Conservation (phyloP, 2,113 vertebrate genomes). For the Capricornis sumatraensis region DNA sequence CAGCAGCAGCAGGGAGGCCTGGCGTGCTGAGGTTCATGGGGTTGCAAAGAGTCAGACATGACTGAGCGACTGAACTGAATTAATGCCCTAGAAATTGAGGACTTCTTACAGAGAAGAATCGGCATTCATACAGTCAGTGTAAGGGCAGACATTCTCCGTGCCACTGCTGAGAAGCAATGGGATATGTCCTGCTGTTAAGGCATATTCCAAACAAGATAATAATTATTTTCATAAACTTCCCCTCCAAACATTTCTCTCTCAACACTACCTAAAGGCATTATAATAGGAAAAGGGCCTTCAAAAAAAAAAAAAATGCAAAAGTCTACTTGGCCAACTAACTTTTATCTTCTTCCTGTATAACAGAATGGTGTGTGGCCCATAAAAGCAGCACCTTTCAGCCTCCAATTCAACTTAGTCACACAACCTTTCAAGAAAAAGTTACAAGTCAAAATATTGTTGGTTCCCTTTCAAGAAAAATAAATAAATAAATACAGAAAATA, state of each 20-base stretch:
- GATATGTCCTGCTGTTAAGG: background rate
- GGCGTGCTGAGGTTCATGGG: background rate
- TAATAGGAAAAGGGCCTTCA: slow-evolving; percentile 51
- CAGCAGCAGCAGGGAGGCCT: no score
- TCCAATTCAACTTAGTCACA: slow-evolving; percentile 65
- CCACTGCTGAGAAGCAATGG: background rate
- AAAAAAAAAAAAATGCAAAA: slow-evolving; percentile 62
- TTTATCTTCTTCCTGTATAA: slow-evolving; percentile 61
- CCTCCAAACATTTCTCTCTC: background rate
- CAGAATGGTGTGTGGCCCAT: slow-evolving; percentile 19
- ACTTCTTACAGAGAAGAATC: background rate
- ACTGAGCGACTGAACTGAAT: background rate
- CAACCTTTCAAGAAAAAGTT: slow-evolving; percentile 64
- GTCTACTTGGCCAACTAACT: slow-evolving; percentile 36
- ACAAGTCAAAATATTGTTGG: slow-evolving; percentile 55
- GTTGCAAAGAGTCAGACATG: background rate
- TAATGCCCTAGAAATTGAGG: slow-evolving; percentile 5
- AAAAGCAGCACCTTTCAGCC: slow-evolving; percentile 63
- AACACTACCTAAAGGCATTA: slow-evolving; percentile 27
- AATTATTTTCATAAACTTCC: background rate
- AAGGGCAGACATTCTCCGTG: background rate
- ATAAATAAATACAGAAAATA: background rate
- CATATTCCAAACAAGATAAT: background rate
- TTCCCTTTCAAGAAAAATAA: slow-evolving; percentile 11
- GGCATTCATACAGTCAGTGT: background rate